Evolutionary conservation across 2,113 vertebrate species (phyloP).

Genomic region (Danionella cerebrum): DNA sequence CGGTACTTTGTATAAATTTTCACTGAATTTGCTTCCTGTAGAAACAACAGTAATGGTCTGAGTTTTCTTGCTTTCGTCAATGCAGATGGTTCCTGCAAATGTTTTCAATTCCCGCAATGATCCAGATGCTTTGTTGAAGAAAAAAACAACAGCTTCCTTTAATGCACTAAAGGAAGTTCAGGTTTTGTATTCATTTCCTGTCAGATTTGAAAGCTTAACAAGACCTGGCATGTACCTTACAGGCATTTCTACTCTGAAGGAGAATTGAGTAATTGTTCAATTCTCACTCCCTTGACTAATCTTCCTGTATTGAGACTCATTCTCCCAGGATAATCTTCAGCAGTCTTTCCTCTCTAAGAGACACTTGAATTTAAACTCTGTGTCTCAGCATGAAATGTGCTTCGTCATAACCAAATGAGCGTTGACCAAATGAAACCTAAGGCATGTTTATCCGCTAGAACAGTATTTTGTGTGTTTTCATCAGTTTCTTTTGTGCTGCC

Average conservation of each 20-base stretch:
- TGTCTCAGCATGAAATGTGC: constrained; percentile 37
- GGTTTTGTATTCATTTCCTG: background rate
- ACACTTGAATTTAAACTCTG: constrained; percentile 24
- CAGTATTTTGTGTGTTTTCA: constrained; percentile 15
- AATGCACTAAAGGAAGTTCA: background rate
- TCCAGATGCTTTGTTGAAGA: background rate
- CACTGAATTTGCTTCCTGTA: constrained; percentile 5
- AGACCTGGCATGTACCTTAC: constrained; percentile 14
- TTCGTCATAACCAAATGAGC: background rate
- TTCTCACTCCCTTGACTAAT: constrained; percentile 12
- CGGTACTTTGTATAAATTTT: no score
- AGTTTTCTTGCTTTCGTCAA: background rate
- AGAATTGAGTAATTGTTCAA: constrained; percentile 41
- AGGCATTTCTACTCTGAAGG: constrained; percentile 5
- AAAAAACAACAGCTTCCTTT: constrained; percentile 8
- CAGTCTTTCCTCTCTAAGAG: constrained; percentile 42
- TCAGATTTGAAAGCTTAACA: background rate
- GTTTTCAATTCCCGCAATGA: constrained; percentile 2
- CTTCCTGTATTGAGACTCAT: constrained; percentile 32
- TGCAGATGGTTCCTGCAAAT: constrained; percentile 24
- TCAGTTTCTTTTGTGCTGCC: constrained; percentile 33
- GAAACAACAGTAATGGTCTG: background rate
- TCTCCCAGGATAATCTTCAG: constrained; percentile 37
- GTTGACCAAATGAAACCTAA: constrained; percentile 23
- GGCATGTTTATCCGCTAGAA: constrained; percentile 38